Percentiles rank a stretch among this genome's conserved stretches.
These are phyloP conservation scores for Germaria angustata DNA, from an alignment of 2,888 invertebrate genomes.

Conservation along the genomic window DNA sequence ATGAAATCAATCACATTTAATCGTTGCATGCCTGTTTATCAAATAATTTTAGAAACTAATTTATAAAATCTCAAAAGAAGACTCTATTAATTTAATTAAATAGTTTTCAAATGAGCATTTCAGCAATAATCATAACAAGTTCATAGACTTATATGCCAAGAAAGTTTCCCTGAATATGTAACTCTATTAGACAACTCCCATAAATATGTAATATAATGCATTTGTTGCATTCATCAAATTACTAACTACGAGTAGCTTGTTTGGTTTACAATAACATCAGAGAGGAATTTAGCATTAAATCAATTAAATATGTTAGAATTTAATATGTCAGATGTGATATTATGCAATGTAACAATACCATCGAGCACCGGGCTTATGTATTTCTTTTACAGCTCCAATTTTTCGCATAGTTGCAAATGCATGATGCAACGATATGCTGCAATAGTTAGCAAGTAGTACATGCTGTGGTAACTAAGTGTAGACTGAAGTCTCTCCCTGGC, in stretches of 20 bases:
- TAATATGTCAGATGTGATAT: conserved; percentile 49
- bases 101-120: too few relatives aligned
- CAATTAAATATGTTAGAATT: conserved; percentile 54
- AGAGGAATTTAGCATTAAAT: conserved; percentile 29
- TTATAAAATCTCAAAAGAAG: too few relatives aligned
- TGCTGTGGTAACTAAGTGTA: background rate
- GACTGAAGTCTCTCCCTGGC: background rate
- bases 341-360: conserved; percentile 4
- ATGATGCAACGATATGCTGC: background rate
- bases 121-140: too few relatives aligned
- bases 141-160: background rate
- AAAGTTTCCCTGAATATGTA: background rate
- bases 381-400: background rate
- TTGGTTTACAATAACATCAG: background rate
- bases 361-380: background rate
- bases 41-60: too few relatives aligned
- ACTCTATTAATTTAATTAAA: too few relatives aligned
- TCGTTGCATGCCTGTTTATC: too few relatives aligned
- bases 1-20: too few relatives aligned
- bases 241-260: background rate
- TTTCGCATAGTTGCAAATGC: conserved; percentile 29
- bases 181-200: background rate
- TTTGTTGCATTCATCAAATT: conserved; percentile 6
- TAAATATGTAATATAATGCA: conserved; percentile 9
- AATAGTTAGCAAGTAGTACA: background rate